These are phyloP conservation scores for Magallana gigas DNA, from an alignment of 1,140 invertebrate genomes.

Conservation along the genomic window DNA sequence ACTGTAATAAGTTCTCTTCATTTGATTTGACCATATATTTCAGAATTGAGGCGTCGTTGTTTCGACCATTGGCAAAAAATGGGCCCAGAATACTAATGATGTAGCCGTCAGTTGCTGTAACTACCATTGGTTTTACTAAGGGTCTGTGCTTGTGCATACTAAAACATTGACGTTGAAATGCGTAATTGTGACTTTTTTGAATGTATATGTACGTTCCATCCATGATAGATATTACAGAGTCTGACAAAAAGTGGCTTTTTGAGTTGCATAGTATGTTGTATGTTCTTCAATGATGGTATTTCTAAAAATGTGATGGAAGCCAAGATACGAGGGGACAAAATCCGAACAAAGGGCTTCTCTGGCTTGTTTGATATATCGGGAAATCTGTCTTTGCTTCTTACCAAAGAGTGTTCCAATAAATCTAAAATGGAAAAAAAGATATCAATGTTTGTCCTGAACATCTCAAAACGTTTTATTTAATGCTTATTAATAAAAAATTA, in stretches of 20 bases:
- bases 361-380: too few species aligned
- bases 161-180: background rate
- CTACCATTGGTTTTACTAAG: background rate
- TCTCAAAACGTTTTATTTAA: too few species aligned
- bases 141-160: background rate
- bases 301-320: too few species aligned
- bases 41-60: background rate
- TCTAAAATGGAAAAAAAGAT: too few species aligned
- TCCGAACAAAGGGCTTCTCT: too few species aligned
- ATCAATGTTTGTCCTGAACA: too few species aligned
- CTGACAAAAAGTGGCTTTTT: background rate
- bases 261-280: too few species aligned
- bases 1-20: background rate
- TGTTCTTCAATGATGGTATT: too few species aligned
- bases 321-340: too few species aligned
- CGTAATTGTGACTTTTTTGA: background rate
- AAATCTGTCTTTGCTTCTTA: too few species aligned
- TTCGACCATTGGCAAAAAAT: background rate
- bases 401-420: too few species aligned
- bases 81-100: background rate
- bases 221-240: background rate
- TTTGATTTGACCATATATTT: background rate
- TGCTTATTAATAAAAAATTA: too few species aligned
- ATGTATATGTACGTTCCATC: background rate
- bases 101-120: background rate